Evolutionary conservation across 2,888 invertebrate genomes (phyloP).

Genomic region (Diplazon laetatorius): DNA sequence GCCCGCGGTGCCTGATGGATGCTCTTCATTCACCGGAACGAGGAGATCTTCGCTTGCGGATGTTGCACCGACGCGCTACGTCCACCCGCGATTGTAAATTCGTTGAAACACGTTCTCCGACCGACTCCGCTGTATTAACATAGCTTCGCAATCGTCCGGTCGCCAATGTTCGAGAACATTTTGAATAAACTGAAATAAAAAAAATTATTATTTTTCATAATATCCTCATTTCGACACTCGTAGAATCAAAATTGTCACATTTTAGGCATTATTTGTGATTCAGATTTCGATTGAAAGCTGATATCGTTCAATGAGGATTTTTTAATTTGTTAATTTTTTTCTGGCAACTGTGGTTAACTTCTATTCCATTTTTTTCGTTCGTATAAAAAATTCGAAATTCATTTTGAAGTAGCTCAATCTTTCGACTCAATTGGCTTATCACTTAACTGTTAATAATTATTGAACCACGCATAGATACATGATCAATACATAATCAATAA

Average conservation of each 20-base stretch:
- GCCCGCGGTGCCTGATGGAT: slow-evolving; percentile 81
- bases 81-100: slow-evolving; percentile 40
- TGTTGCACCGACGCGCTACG: slow-evolving; percentile 66
- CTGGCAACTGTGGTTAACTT: too few species aligned
- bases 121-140: not conserved
- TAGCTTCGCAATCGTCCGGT: not conserved
- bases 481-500: not conserved
- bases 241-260: too few species aligned
- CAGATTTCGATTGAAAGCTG: not conserved
- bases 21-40: slow-evolving; percentile 78
- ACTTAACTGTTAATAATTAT: too few species aligned
- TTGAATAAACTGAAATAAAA: not conserved
- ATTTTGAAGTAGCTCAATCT: too few species aligned
- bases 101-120: slow-evolving; percentile 24
- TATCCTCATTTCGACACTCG: too few species aligned
- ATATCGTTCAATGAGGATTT: too few species aligned
- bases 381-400: not conserved
- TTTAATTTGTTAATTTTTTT: too few species aligned
- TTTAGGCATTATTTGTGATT: too few species aligned
- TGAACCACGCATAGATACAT: too few species aligned
- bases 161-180: slow-evolving; percentile 2
- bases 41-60: slow-evolving; percentile 77
- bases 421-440: too few species aligned
- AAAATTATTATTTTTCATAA: too few species aligned
- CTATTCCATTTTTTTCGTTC: too few species aligned